Base-by-base conservation (phyloP, 2,888 invertebrate genomes). In the Drosophila nigritarsus region DNA sequence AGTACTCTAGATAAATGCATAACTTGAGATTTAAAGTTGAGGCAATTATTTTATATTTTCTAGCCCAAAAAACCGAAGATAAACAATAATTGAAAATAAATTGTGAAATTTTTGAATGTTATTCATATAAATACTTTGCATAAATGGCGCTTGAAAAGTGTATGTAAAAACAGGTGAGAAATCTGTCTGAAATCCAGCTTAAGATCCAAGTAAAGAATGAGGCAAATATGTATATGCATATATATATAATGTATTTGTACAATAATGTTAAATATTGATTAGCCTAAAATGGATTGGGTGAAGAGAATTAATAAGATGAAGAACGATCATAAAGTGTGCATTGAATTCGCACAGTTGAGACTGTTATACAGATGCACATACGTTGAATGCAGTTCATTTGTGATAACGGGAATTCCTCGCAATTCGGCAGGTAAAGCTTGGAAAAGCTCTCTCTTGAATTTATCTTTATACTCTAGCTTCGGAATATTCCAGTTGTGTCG, bases 351-450 rank as follows among this genome's bases (percentile, higher is more conserved):
- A 48, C 58, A 45, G 36, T 63, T 65, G 8, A 30, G 51, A 55
- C 42, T 55, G 70, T 61, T 51, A 24, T 49, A 67, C 38, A 27
- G 27, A 38, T 38, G 54, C 38, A 38, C 38, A 55, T 36, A 13
- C 18, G 36, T 24, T 15, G 3, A 38, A 34, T 68, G 68, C 51
- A 68, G 59, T 9, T 42, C 18, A 53, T 59, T 66, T 51, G 15
- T 79, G 77, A 80, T 80, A 80, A 66, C 75, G 77, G 77, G 49
- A 64, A 77, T 77, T 77, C 58, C 77, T 54, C 5, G 58, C 56
- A 75, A 54, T 64, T 65, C 50, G 5, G 45, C 5, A n/a, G 69
- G 30, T 32, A 53, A 65, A 65, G 54, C 65, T 62, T 29, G 51
- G 9, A 9, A 40, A 54, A 68, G 65, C 65, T 65, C 20, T 20